These are phyloP conservation scores for Orthonyx spaldingii DNA, from an alignment of 2,113 vertebrate species.

Conservation along the genomic window DNA sequence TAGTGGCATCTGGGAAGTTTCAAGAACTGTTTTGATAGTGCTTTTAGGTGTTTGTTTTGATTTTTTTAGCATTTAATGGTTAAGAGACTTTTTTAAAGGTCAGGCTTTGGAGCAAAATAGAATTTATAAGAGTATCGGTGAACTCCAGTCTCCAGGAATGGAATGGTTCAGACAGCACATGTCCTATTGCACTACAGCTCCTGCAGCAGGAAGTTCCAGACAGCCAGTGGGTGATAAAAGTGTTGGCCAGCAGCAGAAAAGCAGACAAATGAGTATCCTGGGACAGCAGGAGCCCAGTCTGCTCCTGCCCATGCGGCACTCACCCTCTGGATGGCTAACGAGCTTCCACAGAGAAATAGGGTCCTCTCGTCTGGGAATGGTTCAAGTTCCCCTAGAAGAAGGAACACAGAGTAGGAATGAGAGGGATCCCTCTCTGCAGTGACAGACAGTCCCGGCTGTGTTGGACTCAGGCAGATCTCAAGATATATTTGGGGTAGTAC, in stretches of 20 bases:
- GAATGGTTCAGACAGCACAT: neutral
- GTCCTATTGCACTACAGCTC: neutral
- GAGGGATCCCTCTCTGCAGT: neutral
- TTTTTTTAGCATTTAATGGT: neutral
- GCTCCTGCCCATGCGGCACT: neutral
- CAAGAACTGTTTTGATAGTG: neutral
- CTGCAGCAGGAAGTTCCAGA: neutral
- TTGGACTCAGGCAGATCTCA: accelerated
- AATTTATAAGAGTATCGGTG: neutral
- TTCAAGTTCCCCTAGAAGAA: neutral
- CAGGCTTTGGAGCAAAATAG: neutral
- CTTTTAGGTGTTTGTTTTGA: neutral
- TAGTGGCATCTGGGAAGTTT: neutral
- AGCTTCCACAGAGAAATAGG: neutral
- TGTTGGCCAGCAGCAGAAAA: neutral
- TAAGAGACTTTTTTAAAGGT: neutral
- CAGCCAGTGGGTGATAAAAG: neutral
- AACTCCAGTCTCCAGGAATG: neutral
- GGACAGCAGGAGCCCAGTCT: neutral
- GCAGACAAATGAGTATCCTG: neutral
- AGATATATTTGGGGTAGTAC: neutral
- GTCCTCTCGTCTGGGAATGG: neutral
- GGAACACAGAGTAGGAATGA: neutral
- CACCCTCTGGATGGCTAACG: neutral
- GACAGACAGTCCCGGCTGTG: neutral